phyloP scores from a whole-genome alignment of 2,888 invertebrate species.

The Chymomyza caudatula region DNA sequence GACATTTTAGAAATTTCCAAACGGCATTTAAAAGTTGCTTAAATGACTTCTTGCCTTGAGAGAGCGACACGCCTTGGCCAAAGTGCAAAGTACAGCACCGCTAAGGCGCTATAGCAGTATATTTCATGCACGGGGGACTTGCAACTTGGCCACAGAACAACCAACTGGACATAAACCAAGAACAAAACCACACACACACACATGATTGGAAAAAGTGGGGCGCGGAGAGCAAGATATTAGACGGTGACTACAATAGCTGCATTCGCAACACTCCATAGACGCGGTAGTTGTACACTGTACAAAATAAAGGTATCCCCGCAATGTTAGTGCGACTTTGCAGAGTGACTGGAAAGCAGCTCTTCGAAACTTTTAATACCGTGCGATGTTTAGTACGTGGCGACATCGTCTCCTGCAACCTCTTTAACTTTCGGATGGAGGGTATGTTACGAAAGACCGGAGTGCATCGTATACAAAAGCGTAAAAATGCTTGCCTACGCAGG shows the following conservation, averaged over 20 bases:
- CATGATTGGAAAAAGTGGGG: not conserved
- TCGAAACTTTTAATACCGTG: no score
- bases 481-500: no score
- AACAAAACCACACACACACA: slow-evolving; percentile 5
- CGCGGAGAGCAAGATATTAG: slow-evolving; percentile 24
- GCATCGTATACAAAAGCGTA: no score
- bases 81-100: slow-evolving; percentile 61
- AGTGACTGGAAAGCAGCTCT: no score
- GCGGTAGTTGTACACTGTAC: not conserved
- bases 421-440: no score
- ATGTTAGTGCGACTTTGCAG: no score
- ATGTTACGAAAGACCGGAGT: no score
- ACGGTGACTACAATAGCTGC: slow-evolving; percentile 22
- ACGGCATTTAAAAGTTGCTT: not conserved
- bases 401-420: no score
- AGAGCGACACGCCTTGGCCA: slow-evolving; percentile 13
- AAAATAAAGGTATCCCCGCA: no score
- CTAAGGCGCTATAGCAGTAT: slow-evolving; percentile 34
- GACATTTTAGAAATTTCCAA: slow-evolving; percentile 4
- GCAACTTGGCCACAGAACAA: slow-evolving; percentile 63
- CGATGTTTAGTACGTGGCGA: no score
- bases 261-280: slow-evolving; percentile 45
- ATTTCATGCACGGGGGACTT: slow-evolving; percentile 42
- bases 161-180: slow-evolving; percentile 52
- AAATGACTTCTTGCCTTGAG: not conserved